These are phyloP conservation scores for Enchytraeus crypticus DNA, from an alignment of 2,888 invertebrate genomes.

Conservation along the genomic window DNA sequence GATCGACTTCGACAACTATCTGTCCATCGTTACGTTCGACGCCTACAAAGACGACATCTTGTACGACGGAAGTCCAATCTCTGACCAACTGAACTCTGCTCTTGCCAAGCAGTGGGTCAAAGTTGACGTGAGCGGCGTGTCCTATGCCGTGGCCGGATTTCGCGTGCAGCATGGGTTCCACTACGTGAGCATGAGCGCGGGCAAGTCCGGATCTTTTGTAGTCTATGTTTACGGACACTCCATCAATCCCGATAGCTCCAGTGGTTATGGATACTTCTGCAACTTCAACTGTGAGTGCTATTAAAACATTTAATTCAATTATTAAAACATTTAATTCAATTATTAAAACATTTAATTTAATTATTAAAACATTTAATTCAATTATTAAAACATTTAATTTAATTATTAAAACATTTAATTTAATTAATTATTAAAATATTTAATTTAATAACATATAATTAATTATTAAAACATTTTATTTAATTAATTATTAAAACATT, in stretches of 20 bases:
- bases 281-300: slow-evolving; percentile 8
- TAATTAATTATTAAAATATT: no score
- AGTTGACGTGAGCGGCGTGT: neutral
- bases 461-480: no score
- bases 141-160: slow-evolving; percentile 3
- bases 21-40: slow-evolving; percentile 7
- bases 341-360: no score
- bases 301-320: no score
- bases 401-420: no score
- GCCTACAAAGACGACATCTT: slow-evolving; percentile 6
- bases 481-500: no score
- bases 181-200: neutral
- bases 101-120: neutral
- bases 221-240: slow-evolving; percentile 15
- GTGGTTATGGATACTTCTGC: slow-evolving; percentile 9
- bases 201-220: slow-evolving; percentile 2
- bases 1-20: slow-evolving; percentile 4
- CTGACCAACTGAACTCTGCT: neutral
- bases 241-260: slow-evolving; percentile 4
- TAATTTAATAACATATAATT: no score
- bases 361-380: no score
- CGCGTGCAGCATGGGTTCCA: slow-evolving; percentile 4
- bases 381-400: no score
- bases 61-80: slow-evolving; percentile 2
- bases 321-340: no score